Conservation (phyloP, 2,888 invertebrate genomes). For the Chymomyza amoena region DNA sequence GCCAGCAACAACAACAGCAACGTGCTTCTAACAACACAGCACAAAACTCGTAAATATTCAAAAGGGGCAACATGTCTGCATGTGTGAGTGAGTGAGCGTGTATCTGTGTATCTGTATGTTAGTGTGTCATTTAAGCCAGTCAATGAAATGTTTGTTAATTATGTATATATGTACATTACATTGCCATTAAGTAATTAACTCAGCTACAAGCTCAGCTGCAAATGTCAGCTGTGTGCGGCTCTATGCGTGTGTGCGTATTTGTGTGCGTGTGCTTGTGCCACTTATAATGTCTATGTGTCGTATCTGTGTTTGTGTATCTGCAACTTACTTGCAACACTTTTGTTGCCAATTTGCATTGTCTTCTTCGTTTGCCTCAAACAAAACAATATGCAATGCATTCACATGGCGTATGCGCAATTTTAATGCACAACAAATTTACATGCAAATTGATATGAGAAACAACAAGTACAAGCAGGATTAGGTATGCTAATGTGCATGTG, state of each 20-base stretch:
- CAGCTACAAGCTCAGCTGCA: slow-evolving; percentile 30
- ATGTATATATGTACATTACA: slow-evolving; percentile 60
- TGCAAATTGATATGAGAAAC: slow-evolving; percentile 22
- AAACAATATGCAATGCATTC: not conserved
- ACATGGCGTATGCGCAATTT: slow-evolving; percentile 43
- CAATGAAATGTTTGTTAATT: slow-evolving; percentile 66
- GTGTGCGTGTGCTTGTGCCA: slow-evolving; percentile 2
- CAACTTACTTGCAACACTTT: slow-evolving; percentile 3
- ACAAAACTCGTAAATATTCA: slow-evolving; percentile 54
- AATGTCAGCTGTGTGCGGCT: not conserved
- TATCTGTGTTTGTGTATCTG: slow-evolving; percentile 5
- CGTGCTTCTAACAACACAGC: slow-evolving; percentile 4
- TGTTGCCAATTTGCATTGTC: slow-evolving; percentile 18
- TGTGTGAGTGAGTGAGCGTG: slow-evolving; percentile 6
- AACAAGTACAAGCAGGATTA: not conserved
- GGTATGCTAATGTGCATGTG: not conserved
- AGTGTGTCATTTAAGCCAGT: slow-evolving; percentile 49
- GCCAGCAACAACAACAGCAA: slow-evolving; percentile 9
- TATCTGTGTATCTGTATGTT: slow-evolving; percentile 11
- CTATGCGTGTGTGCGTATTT: not conserved
- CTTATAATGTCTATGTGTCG: slow-evolving; percentile 2
- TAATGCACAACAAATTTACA: slow-evolving; percentile 28
- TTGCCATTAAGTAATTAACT: slow-evolving; percentile 71
- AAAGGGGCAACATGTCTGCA: slow-evolving; percentile 15
- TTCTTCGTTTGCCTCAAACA: slow-evolving; percentile 16